Evolutionary conservation across 1,140 invertebrate genomes (phyloP).

Genomic region (Dermatophagoides farinae): DNA sequence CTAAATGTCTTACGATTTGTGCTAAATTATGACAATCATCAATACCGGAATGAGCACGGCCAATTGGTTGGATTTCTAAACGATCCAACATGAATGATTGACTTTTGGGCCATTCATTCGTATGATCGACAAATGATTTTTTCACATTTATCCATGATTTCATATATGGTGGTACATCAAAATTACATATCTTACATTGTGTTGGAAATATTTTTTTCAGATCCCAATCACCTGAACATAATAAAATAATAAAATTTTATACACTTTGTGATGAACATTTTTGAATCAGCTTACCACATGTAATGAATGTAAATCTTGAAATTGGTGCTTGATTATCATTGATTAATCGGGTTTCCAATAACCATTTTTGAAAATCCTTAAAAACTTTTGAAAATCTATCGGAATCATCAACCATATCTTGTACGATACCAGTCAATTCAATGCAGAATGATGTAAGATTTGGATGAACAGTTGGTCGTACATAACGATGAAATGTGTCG

Average conservation of each 20-base stretch:
- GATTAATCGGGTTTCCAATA: not conserved
- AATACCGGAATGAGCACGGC: constrained; percentile 12
- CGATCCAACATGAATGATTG: constrained; percentile 10
- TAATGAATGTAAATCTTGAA: constrained; percentile 13
- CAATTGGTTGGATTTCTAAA: constrained; percentile 4
- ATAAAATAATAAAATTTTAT: no score
- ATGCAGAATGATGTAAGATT: constrained; percentile 36
- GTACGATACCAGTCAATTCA: constrained; percentile 20
- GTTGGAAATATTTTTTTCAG: constrained; percentile 5
- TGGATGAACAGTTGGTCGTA: constrained; percentile 33
- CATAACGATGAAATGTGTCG: constrained; percentile 36
- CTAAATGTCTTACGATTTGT: constrained; percentile 1
- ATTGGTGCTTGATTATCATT: not conserved
- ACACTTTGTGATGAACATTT: no score
- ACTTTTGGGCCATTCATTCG: constrained; percentile 9
- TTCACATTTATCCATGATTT: constrained; percentile 16
- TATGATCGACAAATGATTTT: constrained; percentile 10
- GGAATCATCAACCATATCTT: constrained; percentile 9
- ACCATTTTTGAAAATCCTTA: constrained; percentile 8
- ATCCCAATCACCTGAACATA: constrained; percentile 3
- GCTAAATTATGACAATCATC: constrained; percentile 17
- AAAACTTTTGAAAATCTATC: constrained; percentile 9
- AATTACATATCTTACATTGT: constrained; percentile 1
- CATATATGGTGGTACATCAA: constrained; percentile 9
- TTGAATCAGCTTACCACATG: constrained; percentile 7